Base-by-base conservation (phyloP, 2,888 invertebrate genomes). In the Polydrusus cervinus region DNA sequence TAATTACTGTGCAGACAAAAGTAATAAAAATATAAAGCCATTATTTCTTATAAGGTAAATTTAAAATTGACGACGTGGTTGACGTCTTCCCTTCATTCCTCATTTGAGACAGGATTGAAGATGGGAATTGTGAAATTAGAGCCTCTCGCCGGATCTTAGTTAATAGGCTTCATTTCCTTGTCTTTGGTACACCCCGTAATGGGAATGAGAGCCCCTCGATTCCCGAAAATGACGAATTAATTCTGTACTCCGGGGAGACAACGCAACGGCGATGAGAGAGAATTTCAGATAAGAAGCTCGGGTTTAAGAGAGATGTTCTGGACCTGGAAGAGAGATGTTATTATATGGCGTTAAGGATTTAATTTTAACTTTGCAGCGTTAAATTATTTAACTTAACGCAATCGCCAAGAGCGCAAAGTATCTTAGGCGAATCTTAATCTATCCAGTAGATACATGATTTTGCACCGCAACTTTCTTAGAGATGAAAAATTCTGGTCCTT, bases 101-200 rank as follows among this genome's bases (percentile, higher is more conserved):
- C 7, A 47, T 1, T 47, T 47, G 16, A 16, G 16, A 47, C 9
- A 3, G 25, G 16, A 16, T 47, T 47, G 13, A 8, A 47, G 14
- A 16, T 9, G 11, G 25, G 13, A 3, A 11, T 25, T 25, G 11
- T 25, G n/a, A n/a, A 25, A 25, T 30, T n/a, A 53, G n/a, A 20
- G 25, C 25, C 7, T 53, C 10, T 30, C 5, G 13, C 62, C 45
- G 40, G 69, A 45, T 60, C 60, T 69, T 45, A 34, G 30, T 57
- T 69, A 69, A 69, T 69, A 38, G 25, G 25, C 55, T 51, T 40
- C 34, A 67, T 69, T 69, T 69, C 60, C 45, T 20, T 69, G 57
- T 57, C 34, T 45, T 60, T 43, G 60, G 25, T 53, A 30, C n/a
- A 25, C 53, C 53, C 53, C 25, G 53, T 53, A 53, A 53, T 53